Evolutionary conservation across 2,113 vertebrate species (phyloP), one percentile per base, ranked within the genome.

Genomic region (Callorhinus ursinus): DNA sequence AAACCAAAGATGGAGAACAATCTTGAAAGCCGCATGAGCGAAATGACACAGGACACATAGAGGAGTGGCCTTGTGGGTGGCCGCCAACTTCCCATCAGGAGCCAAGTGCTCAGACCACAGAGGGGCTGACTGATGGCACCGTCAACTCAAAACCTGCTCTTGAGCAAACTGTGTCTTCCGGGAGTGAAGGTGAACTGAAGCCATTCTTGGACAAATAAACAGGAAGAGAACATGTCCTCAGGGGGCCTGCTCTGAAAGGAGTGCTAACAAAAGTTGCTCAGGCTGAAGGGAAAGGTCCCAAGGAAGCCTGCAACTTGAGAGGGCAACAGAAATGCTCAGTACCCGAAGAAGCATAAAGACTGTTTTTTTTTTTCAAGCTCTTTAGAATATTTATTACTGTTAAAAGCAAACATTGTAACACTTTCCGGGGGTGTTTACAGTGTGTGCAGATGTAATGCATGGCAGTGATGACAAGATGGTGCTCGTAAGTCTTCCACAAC

Each of bases 51-150:
- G 22, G 46, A 0, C 31, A 69, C 3, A 5, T 18, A 14, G 12
- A 36, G 21, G 26, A 51, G 1, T 0, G 14, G 36, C 77, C 22
- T 80, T 0, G 7, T 1, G 19, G 12, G 2, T 0, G 16, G 39
- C 86, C 31, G 5, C 4, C 15, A 42, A 53, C 12, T 26, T 51
- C 26, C 1, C 5, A 3, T 15, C 33, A 61, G 33, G 65, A 72
- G 26, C 22, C 24, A 14, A 3, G 71, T 0, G n/a, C 4, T 9
- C 7, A 31, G 72, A 67, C 31, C 74, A 76, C 26, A 16, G 87
- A 22, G 14, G 36, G 12, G 42, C 31, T 0, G 59, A 61, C 85
- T 2, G 9, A n/a, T 22, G 11, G 36, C 3, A 24, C n/a, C 9
- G 63, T 10, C 31, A 46, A 2, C 31, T 63, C 36, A 49, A 61